Base-by-base conservation (phyloP, 2,888 invertebrate genomes). In the Pristionchus entomophagus region DNA sequence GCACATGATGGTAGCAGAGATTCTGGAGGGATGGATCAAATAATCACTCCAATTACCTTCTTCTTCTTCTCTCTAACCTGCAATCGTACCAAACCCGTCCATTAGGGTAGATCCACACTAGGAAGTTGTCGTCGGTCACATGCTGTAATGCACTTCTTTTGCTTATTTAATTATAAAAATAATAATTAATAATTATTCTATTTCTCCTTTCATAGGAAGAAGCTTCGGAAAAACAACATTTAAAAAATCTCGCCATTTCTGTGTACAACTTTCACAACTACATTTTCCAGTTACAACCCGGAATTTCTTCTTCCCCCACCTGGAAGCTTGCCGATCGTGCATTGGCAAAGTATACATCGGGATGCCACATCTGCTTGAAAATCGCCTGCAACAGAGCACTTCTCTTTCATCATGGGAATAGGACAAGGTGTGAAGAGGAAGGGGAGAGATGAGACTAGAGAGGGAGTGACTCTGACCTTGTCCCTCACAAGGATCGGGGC, bases 41-140 rank as follows among this genome's bases (percentile, higher is more conserved):
- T 59, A 59, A 59, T 59, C 19, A 26, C 12, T 65, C 17, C 32
- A 12, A 12, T n/a, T 56, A 56, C 22, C 10, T 26, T 69, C 69
- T 69, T 6, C 38, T 29, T 29, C 51, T n/a, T 78, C 78, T 19
- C 19, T 78, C 78, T 0, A 45, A 85, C 85, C 85, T 85, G 85
- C 85, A 85, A 59, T 84, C 93, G 87, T 93, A 93, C 92, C 92
- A 93, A 41, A 93, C 91, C 35, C 90, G 88, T 32, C 93, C 93
- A 84, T 91, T 89, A 4, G 92, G 92, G 87, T 92, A 92, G 35
- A 93, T 90, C 92, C 92, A 93, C 38, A 93, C 90, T 38, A 92
- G 88, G 86, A 93, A 93, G 83, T 93, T 93, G 88, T 91, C 91
- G 78, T 93, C 92, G 35, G 93, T 93, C 59, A 93, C 91, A 84